Percentiles rank a stretch among this genome's conserved stretches.
These are phyloP conservation scores for Clistopyga incitator DNA, from an alignment of 2,888 invertebrate genomes.

Conservation along the genomic window DNA sequence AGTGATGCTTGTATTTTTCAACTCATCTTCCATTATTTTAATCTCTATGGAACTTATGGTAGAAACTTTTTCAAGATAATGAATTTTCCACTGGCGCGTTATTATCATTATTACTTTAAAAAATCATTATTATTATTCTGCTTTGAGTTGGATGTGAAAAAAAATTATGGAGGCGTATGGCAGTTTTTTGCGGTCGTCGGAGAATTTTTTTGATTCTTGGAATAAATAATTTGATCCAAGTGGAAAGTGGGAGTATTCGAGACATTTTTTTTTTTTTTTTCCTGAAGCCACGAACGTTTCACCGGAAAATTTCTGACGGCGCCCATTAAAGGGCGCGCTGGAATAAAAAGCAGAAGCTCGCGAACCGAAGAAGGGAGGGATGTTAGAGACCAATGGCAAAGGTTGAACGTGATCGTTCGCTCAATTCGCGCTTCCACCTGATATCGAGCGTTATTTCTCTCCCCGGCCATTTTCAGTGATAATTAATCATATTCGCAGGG, in stretches of 20 bases:
- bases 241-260: not conserved
- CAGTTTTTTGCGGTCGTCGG: too few species aligned
- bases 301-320: conserved; percentile 26
- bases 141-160: too few species aligned
- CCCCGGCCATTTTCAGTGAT: conserved; percentile 29
- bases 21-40: too few species aligned
- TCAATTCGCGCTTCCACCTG: conserved; percentile 19
- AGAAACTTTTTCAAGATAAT: too few species aligned
- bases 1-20: too few species aligned
- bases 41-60: too few species aligned
- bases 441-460: conserved; percentile 29
- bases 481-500: conserved; percentile 64
- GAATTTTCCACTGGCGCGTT: too few species aligned
- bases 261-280: not conserved
- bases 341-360: conserved; percentile 27
- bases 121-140: too few species aligned
- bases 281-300: not conserved
- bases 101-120: too few species aligned
- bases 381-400: conserved; percentile 32
- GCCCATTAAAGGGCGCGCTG: not conserved
- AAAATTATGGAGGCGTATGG: too few species aligned
- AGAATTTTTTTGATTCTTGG: too few species aligned
- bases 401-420: conserved; percentile 11
- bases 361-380: conserved; percentile 13
- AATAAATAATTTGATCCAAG: too few species aligned